Evolutionary conservation across 2,888 invertebrate genomes (phyloP), one percentile per base, ranked within the genome.

Genomic region (Netelia virgata): DNA sequence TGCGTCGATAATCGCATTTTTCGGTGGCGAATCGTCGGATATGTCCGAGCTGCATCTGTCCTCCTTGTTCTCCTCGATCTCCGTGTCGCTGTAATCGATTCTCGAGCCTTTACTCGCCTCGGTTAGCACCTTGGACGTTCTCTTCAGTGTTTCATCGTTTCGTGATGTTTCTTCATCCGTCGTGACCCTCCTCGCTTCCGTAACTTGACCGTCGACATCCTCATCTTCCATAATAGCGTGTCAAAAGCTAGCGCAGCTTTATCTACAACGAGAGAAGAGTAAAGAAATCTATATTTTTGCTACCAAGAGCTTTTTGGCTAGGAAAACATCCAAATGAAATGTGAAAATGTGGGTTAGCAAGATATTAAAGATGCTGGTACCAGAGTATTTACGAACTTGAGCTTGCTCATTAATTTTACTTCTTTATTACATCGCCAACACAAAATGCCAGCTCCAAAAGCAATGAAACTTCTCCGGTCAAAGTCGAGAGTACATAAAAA

Each of bases 141-240:
- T 87, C 89, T 81, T 89, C 84, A 84, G 84, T 86, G 59, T 88
- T 84, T 69, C 89, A 86, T 72, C 88, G 87, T 87, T n/a, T 16
- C 20, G 16, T 41, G 18, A 47, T 9, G 43, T 57, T 18, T 78
- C 82, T 61, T 74, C 28, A 53, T 64, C 68, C 64, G 61, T 57
- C 11, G 86, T 80, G 70, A 87, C 88, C 43, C 64, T 88, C 90
- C 91, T 90, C 86, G 89, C 88, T 82, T 93, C 91, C 88, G 88
- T 86, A 82, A 90, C 87, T 89, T 89, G 90, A 86, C 89, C 87
- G 74, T 93, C 93, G 86, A 90, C 91, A 85, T 93, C 93, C 77
- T 93, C 93, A 93, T 93, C 93, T 91, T 93, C 93, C 93, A 93
- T 93, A 93, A 91, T 93, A 91, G 83, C 82, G 86, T 47, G 16